A percentile compares a stretch with the other conserved stretches of the same genome.
phyloP scores from a whole-genome alignment of 2,113 vertebrate species.

The Enhydra lutris region DNA sequence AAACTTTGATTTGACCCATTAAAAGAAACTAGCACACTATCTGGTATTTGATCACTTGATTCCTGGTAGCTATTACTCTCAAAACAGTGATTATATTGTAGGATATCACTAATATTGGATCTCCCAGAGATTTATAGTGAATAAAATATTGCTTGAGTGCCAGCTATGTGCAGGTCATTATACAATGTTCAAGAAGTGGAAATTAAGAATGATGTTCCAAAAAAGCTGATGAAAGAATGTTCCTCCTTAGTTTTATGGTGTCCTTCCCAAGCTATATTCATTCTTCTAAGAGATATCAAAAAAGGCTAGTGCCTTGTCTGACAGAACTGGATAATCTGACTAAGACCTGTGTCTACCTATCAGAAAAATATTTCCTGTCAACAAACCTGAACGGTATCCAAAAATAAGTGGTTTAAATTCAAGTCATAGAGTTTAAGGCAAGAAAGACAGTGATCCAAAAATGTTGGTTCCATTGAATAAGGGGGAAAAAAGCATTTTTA shows the following conservation, averaged over 20 bases:
- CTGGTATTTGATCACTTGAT: neutral
- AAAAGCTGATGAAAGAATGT: neutral
- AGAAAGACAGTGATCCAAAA: neutral
- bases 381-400: neutral
- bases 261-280: neutral
- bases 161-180: neutral
- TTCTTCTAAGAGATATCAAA: neutral
- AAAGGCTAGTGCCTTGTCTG: neutral
- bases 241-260: neutral
- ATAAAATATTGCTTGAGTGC: neutral
- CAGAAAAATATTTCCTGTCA: neutral
- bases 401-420: constrained; percentile 2
- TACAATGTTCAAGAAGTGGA: neutral
- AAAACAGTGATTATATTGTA: neutral
- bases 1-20: neutral
- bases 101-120: neutral
- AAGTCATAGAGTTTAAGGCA: neutral
- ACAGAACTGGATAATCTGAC: neutral
- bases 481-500: neutral
- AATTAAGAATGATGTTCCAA: neutral
- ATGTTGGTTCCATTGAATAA: neutral
- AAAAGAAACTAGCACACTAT: neutral
- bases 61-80: neutral
- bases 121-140: neutral
- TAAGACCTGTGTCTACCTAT: neutral